Evolutionary conservation across 2,888 invertebrate species (phyloP), one percentile per base, ranked within the genome.

Genomic region (Mythimna albipuncta): DNA sequence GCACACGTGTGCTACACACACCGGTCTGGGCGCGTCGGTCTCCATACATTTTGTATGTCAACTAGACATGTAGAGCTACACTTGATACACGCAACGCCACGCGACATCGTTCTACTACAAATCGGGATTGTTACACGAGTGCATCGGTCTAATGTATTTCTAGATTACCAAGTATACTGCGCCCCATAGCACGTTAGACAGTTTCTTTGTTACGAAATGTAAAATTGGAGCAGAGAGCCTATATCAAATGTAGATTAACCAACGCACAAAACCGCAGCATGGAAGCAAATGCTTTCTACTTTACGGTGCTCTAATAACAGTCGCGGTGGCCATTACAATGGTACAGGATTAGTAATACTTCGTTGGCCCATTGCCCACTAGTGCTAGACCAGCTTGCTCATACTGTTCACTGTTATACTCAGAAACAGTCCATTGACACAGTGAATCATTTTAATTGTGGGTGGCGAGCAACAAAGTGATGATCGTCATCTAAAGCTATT

Each of bases 351-450:
- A 73, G 67, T 81, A 72, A 77, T 83, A 72, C 68, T 58, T 57
- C 55, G 64, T 73, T 83, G 83, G 81, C 84, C 62, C 70, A 75
- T 57, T 83, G 83, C 83, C 83, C 78, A 78, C 72, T 77, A 77
- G 73, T 61, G 57, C 72, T 75, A 69, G 65, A 75, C 62, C 74
- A 81, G 68, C 65, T 61, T 64, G 32, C 52, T 71, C 54, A 26
- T 61, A 69, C 70, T 64, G 69, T 59, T 78, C 58, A 74, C 63
- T 74, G 41, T 74, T 75, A 54, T 67, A 75, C 62, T n/a, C 32
- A 52, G 54, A 64, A 67, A 57, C 47, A 65, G 61, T 54, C 67
- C 71, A 81, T 76, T 80, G 79, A 76, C 67, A 76, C 68, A 76
- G 71, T 81, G 38, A 78, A 75, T 70, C 21, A 64, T 59, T 80